These are phyloP conservation scores for Poecile atricapillus DNA, from an alignment of 2,113 vertebrate species.

Conservation along the genomic window DNA sequence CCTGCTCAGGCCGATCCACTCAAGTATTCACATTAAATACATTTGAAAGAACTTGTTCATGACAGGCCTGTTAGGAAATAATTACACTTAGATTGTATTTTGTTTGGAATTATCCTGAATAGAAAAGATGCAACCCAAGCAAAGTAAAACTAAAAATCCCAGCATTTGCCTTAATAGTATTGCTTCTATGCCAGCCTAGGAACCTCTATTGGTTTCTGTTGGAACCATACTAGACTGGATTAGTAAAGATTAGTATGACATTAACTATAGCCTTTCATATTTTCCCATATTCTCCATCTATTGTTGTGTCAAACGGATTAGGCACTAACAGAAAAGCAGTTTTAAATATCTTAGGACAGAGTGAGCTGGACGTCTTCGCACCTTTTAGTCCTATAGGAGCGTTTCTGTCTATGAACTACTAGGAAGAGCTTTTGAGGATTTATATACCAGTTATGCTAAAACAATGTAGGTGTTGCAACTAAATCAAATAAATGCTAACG, in stretches of 20 bases:
- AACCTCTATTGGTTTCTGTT: background rate
- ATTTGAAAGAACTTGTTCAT: background rate
- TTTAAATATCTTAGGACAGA: background rate
- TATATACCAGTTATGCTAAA: background rate
- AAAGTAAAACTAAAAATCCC: background rate
- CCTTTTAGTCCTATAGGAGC: background rate
- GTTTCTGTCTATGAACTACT: background rate
- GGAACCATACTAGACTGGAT: background rate
- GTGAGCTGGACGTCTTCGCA: background rate
- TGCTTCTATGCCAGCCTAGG: background rate
- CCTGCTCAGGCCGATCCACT: background rate
- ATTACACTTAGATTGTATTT: background rate
- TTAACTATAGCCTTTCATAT: background rate
- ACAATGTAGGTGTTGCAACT: background rate
- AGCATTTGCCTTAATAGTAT: background rate
- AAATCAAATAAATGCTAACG: background rate
- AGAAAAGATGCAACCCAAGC: too few relatives aligned
- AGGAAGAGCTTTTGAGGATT: background rate
- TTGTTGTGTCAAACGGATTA: background rate
- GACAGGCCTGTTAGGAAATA: background rate
- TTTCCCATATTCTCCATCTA: background rate
- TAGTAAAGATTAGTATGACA: background rate
- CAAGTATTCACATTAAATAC: background rate
- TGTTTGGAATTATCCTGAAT: background rate
- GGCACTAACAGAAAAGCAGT: background rate